Evolutionary conservation across 2,888 invertebrate species (phyloP), one percentile per base, ranked within the genome.

Genomic region (Philereme transversata): DNA sequence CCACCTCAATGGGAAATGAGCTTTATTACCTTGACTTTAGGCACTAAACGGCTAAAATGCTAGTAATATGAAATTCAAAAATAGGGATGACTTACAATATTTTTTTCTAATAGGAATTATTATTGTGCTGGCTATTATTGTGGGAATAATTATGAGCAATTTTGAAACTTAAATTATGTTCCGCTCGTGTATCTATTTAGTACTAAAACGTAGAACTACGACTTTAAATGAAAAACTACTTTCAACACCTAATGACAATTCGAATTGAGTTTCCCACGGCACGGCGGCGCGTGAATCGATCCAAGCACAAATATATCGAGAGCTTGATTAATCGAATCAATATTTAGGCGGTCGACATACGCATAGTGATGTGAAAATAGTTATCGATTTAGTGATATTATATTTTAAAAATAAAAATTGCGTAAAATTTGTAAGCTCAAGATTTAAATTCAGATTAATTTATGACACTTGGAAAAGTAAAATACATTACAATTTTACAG

Each of bases 181-280:
- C 22, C 22, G 3, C 22, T 22, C 22, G 22, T 22, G 22, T 22
- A 22, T 22, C 22, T 22, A 22, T 22, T 22, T 22, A 40, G 70
- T 68, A 71, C 70, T 71, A 74, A 70, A 76, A 68, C 73, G 68
- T 59, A 7, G 61, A 60, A 70, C 68, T 76, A n/a, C n/a, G n/a
- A n/a, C n/a, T n/a, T n/a, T n/a, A n/a, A n/a, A n/a, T n/a, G n/a
- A n/a, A n/a, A n/a, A 78, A 82, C 78, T 81, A 81, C 79, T 83
- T 84, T 76, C 78, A 78, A 83, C 83, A 22, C 22, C 22, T 22
- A 79, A 78, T 79, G 76, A 76, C 78, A 71, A 77, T 75, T 72
- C 71, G 70, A 79, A 84, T 82, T 73, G 79, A 78, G 75, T 79
- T 80, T 81, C 80, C 77, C 79, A 78, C 79, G 79, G 73, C 78